phyloP scores from a whole-genome alignment of 1,140 invertebrate species.

The Panagrolaimus sp. region DNA sequence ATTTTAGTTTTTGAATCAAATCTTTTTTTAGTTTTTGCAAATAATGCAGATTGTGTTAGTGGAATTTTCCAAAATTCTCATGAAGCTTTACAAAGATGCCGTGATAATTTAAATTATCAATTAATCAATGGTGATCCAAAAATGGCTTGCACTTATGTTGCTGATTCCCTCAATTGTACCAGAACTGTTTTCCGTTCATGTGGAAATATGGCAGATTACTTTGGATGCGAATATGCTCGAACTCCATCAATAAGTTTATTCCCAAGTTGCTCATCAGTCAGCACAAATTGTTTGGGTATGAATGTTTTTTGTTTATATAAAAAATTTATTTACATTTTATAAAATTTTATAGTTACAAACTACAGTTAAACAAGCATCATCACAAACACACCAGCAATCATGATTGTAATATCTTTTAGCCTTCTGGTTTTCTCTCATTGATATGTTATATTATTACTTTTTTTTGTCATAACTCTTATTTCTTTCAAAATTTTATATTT shows the following conservation, averaged over 20 bases:
- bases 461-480: no score
- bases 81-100: neutral
- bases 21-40: neutral
- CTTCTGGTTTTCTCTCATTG: no score
- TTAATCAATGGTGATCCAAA: neutral
- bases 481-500: no score
- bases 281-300: neutral
- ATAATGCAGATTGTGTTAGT: neutral
- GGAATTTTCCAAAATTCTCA: neutral
- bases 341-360: no score
- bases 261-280: neutral
- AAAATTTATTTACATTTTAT: neutral
- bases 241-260: neutral
- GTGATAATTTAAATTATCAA: neutral
- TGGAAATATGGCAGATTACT: constrained; percentile 2
- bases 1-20: neutral
- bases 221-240: constrained; percentile 13
- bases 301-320: neutral
- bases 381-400: no score
- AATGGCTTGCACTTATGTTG: neutral
- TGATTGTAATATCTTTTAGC: no score
- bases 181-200: neutral
- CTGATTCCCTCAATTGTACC: neutral
- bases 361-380: no score
- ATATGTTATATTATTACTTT: no score